phyloP scores from a whole-genome alignment of 2,888 invertebrate species.

The Stenodema calcarata region DNA sequence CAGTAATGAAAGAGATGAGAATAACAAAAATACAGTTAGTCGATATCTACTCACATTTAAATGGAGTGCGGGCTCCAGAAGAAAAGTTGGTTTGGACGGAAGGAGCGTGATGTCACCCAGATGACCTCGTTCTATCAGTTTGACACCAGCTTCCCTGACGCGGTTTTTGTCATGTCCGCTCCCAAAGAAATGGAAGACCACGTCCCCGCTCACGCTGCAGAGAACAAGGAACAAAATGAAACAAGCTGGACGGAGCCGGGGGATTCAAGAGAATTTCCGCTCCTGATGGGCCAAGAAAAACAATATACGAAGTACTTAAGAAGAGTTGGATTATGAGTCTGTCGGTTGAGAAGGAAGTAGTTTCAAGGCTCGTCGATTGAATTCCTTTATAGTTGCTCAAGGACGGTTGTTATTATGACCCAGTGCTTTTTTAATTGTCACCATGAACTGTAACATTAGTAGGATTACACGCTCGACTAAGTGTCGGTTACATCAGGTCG shows the following conservation, averaged over 20 bases:
- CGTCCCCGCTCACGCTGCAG: conserved; percentile 59
- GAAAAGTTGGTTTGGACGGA: conserved; percentile 72
- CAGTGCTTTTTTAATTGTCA: too few relatives aligned
- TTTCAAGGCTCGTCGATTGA: too few relatives aligned
- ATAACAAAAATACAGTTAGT: too few relatives aligned
- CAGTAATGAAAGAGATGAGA: background rate
- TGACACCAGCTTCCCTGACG: conserved; percentile 66
- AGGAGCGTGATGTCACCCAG: conserved; percentile 69
- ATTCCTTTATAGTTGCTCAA: too few relatives aligned
- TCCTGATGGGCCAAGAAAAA: too few relatives aligned
- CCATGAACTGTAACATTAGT: too few relatives aligned
- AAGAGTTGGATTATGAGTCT: too few relatives aligned
- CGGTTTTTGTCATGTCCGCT: conserved; percentile 65
- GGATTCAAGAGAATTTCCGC: background rate
- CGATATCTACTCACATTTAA: conserved; percentile 51
- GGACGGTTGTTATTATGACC: too few relatives aligned
- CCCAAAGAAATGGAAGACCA: conserved; percentile 64
- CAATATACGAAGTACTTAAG: too few relatives aligned
- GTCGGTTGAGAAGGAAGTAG: too few relatives aligned
- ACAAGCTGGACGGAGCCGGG: background rate
- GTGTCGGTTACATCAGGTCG: too few relatives aligned
- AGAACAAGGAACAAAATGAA: background rate
- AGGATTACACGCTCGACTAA: too few relatives aligned
- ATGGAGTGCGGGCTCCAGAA: conserved; percentile 67
- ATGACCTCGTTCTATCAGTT: conserved; percentile 67